Percentiles rank a stretch among this genome's conserved stretches.
phyloP scores from a whole-genome alignment of 2,888 invertebrate genomes.

The Cheilosia variabilis region DNA sequence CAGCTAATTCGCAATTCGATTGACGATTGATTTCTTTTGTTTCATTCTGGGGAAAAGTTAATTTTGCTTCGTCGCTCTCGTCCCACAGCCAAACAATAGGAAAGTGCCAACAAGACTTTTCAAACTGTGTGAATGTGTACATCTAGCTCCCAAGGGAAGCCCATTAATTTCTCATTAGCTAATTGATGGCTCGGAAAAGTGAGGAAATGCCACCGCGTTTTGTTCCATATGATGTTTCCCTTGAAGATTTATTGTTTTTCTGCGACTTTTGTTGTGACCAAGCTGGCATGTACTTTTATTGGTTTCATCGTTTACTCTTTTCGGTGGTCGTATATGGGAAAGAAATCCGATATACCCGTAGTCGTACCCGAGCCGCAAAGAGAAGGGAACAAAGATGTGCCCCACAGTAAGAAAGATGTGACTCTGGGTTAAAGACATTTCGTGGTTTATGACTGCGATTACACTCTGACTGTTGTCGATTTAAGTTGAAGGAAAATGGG shows the following conservation, averaged over 20 bases:
- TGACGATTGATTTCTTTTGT: conserved; percentile 55
- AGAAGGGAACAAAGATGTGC: not conserved
- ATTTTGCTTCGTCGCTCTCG: conserved; percentile 30
- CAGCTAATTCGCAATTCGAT: conserved; percentile 28
- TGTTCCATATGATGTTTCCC: conserved; percentile 13
- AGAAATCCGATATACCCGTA: not conserved
- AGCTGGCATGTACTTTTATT: conserved; percentile 29
- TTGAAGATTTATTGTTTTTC: not conserved
- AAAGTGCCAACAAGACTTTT: conserved; percentile 28
- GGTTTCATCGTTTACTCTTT: conserved; percentile 63
- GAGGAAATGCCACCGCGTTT: conserved; percentile 51
- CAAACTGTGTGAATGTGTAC: not conserved
- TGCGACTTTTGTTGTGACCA: conserved; percentile 9
- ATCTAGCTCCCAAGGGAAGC: conserved; percentile 30
- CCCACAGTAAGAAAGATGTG: conserved; percentile 51
- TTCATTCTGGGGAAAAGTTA: conserved; percentile 21
- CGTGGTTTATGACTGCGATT: conserved; percentile 73
- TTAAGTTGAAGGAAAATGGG: conserved; percentile 60
- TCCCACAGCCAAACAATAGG: not conserved
- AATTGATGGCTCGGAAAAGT: conserved; percentile 56
- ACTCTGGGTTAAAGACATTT: conserved; percentile 71
- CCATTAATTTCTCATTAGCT: conserved; percentile 70
- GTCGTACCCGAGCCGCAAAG: not conserved
- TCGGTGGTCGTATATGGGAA: conserved; percentile 9
- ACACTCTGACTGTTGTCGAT: conserved; percentile 62